Percentiles rank a stretch among this genome's conserved stretches.
Evolutionary conservation across 2,797 vertebrate genomes (phyloP).

Genomic region (Gadopsis bispinosus): DNA sequence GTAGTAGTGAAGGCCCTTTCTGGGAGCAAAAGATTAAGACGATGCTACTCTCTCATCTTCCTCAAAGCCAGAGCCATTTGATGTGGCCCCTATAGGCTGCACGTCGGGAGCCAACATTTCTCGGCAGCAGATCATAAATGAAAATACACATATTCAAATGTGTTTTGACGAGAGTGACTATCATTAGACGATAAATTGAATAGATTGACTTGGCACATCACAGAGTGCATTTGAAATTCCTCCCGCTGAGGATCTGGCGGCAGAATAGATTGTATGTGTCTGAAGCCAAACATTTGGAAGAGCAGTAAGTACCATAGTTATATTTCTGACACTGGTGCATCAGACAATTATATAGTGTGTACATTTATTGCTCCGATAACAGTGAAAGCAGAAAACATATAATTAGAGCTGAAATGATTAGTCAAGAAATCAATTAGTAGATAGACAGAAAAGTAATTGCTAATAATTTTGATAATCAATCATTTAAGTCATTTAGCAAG

Average conservation of each 20-base stretch:
- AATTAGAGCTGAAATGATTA: neutral
- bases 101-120: conserved; percentile 56
- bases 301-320: conserved; percentile 34
- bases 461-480: neutral
- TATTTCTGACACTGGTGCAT: conserved; percentile 16
- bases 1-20: conserved; percentile 69
- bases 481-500: neutral
- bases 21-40: conserved; percentile 79
- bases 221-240: conserved; percentile 57
- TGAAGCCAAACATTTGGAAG: conserved; percentile 49
- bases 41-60: conserved; percentile 75
- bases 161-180: conserved; percentile 71
- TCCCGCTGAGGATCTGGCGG: conserved; percentile 56
- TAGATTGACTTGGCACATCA: conserved; percentile 62
- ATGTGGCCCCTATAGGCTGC: conserved; percentile 66
- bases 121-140: conserved; percentile 61
- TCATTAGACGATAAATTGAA: conserved; percentile 74
- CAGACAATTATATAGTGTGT: conserved; percentile 20
- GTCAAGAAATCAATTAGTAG: neutral
- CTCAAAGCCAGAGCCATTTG: conserved; percentile 76
- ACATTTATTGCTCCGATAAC: conserved; percentile 12
- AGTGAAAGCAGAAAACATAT: conserved; percentile 3
- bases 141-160: conserved; percentile 70
- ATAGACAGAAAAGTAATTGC: neutral
- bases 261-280: conserved; percentile 38